Evolutionary conservation across 2,113 vertebrate species (phyloP).

Genomic region (Abramis brama): DNA sequence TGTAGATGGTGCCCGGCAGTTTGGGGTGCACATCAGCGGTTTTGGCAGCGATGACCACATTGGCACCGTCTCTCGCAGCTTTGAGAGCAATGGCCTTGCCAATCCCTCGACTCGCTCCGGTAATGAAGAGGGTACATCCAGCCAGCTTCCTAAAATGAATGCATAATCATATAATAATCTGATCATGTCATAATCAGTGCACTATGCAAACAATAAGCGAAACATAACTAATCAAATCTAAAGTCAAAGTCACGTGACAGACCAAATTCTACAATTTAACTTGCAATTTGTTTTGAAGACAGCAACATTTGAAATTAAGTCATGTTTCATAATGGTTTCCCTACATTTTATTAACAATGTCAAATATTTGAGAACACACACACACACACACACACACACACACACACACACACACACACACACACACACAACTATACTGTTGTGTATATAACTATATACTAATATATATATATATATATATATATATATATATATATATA

Average conservation of each 20-base stretch:
- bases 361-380: too few species aligned
- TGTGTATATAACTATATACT: too few species aligned
- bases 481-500: too few species aligned
- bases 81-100: slow-evolving; percentile 97
- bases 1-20: slow-evolving; percentile 93
- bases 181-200: neutral
- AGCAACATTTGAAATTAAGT: neutral
- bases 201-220: neutral
- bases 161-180: neutral
- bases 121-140: slow-evolving; percentile 93
- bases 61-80: slow-evolving; percentile 93
- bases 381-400: too few species aligned
- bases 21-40: slow-evolving; percentile 86
- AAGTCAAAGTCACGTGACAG: neutral
- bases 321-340: neutral
- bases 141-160: slow-evolving; percentile 83
- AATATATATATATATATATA: too few species aligned
- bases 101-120: slow-evolving; percentile 93
- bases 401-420: too few species aligned
- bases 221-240: neutral
- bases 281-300: neutral
- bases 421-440: too few species aligned
- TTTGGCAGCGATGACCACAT: slow-evolving; percentile 93
- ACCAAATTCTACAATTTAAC: neutral
- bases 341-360: neutral